Base-by-base conservation (phyloP, 2,888 invertebrate genomes). In the Calliphora vomitoria region DNA sequence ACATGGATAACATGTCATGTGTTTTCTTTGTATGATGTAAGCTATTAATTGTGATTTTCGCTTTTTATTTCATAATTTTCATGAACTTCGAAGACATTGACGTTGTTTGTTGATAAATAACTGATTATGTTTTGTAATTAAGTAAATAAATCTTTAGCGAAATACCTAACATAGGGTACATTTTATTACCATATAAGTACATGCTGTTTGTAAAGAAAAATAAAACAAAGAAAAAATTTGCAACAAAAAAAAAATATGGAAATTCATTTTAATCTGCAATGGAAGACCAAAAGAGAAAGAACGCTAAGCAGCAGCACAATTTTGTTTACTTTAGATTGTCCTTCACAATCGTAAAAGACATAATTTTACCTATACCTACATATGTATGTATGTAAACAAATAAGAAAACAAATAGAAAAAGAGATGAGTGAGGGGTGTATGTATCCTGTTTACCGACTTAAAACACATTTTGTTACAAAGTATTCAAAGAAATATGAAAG, bases 301-400 rank as follows among this genome's bases (percentile, higher is more conserved):
- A 64, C 31, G 72, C 71, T 18, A 76, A 64, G 11, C 53, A 53
- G 55, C 62, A 81, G 83, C 47, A 69, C 11, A 72, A 76, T 68
- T 41, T 68, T 85, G 79, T 75, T 85, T 74, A 75, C 68, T 53
- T 62, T 80, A 25, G 69, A 85, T 62, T 62, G 80, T 74, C 80
- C 85, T 85, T 85, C 53, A 80, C 35, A 81, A 50, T 31, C 31
- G 38, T 31, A 68, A 31, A 41, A 58, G 20, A 5, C 35, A 60
- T 8, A n/a, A 47, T 66, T 55, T 76, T 55, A 47, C 53, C 66
- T 74, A 53, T n/a, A 18, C 20, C 35, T 41, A 25, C 4, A 79
- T 11, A 62, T 60, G 74, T 60, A n/a, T n/a, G n/a, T n/a, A n/a
- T n/a, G n/a, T n/a, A n/a, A n/a, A n/a, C n/a, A 62, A 35, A 69